phyloP scores from a whole-genome alignment of 1,140 invertebrate genomes.

The Saccostrea glomerata region DNA sequence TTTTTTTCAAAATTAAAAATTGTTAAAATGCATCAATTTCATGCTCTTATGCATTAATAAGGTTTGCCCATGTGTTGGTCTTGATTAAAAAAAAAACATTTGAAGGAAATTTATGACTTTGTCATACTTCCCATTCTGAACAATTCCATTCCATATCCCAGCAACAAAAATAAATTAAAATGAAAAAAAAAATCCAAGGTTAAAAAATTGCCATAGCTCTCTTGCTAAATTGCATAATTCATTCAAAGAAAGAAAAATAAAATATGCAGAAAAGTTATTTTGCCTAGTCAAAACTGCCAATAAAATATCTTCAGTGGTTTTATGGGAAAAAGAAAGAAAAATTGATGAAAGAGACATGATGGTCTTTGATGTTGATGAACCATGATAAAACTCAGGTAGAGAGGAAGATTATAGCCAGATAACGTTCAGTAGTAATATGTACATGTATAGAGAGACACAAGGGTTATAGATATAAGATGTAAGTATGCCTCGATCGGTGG shows the following conservation, averaged over 20 bases:
- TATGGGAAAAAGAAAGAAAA: slow-evolving; percentile 15
- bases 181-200: not conserved
- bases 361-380: slow-evolving; percentile 21
- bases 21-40: too few species aligned
- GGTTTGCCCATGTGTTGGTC: too few species aligned
- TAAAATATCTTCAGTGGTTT: not conserved
- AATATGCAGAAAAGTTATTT: not conserved
- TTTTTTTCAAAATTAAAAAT: too few species aligned
- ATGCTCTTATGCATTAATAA: too few species aligned
- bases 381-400: slow-evolving; percentile 8
- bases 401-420: not conserved
- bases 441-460: not conserved
- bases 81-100: too few species aligned
- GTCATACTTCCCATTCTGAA: not conserved
- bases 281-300: not conserved
- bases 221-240: slow-evolving; percentile 8
- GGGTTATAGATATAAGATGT: not conserved
- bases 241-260: not conserved
- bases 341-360: slow-evolving; percentile 1
- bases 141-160: not conserved
- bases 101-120: too few species aligned
- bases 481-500: not conserved
- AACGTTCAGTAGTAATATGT: not conserved
- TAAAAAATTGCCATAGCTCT: not conserved
- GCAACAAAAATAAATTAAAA: not conserved